Evolutionary conservation across 2,797 vertebrate species (phyloP), one percentile per base, ranked within the genome.

Genomic region (Pteronotus mesoamericanus): DNA sequence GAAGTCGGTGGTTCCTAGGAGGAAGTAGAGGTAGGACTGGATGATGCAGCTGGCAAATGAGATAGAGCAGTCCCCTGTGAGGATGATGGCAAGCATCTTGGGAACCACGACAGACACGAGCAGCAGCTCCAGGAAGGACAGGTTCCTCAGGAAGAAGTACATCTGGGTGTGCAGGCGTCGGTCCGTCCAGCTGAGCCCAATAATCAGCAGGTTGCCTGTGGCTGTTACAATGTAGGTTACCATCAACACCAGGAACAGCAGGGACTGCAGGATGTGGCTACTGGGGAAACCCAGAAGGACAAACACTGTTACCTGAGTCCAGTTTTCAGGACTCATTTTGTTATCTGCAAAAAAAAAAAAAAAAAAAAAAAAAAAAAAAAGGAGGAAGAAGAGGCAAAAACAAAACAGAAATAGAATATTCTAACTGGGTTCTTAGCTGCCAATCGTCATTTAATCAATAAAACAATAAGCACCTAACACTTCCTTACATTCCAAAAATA

Each of bases 21-120:
- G 91, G 95, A 97, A 96, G 18, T 94, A 97, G 78, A 97, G 46
- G 64, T 94, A 96, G 66, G 96, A 86, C 24, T 97, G 96, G 6
- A 61, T 32, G 16, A 97, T 89, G 46, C 94, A 97, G 19, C n/a
- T 79, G 29, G 57, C 26, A 71, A 97, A 97, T 32, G 96, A 97
- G 93, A 97, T 97, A 24, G 46, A 64, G 19, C 68, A 87, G 21
- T 93, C 87, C 2, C 95, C 86, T 5, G 57, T 91, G 24, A 97
- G 4, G 16, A 95, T 66, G 44, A 87, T 29, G 6, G 32, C 55
- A 26, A 98, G 64, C 79, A 97, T 95, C 37, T 74, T 94, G 11
- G 97, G 92, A 59, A 79, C 86, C 16, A 87, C 89, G 39, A 94
- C 90, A 29, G 94, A 95, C 6, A 96, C 22, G 2, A 96, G 84